Evolutionary conservation across 2,797 vertebrate genomes (phyloP).

Genomic region (Chaenodraco wilsoni): DNA sequence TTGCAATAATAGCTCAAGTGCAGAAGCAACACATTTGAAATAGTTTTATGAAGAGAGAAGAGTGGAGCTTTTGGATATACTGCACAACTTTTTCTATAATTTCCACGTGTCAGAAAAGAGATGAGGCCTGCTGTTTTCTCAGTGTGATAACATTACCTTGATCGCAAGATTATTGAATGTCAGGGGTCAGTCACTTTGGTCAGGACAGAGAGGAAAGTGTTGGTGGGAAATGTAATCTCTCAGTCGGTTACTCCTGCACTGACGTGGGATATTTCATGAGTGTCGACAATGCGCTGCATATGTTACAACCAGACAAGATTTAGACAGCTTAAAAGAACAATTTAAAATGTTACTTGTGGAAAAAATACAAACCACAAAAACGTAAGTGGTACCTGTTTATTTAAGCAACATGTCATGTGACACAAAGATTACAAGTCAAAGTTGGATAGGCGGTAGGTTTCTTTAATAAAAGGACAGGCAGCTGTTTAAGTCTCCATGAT

Average conservation of each 20-base stretch:
- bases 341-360: neutral
- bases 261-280: constrained; percentile 10
- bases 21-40: constrained; percentile 19
- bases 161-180: constrained; percentile 32
- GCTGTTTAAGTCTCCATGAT: constrained; percentile 77
- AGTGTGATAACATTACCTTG: constrained; percentile 20
- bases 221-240: constrained; percentile 28
- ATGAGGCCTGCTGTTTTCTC: constrained; percentile 20
- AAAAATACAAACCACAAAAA: neutral
- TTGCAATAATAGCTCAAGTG: neutral
- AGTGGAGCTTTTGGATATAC: neutral
- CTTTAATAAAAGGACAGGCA: constrained; percentile 70
- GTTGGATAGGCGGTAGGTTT: neutral
- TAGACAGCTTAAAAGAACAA: constrained; percentile 2
- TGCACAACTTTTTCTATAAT: constrained; percentile 57
- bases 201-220: constrained; percentile 11
- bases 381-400: constrained; percentile 41
- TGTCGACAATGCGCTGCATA: neutral
- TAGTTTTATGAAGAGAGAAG: constrained; percentile 2
- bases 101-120: constrained; percentile 52
- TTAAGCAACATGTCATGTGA: constrained; percentile 15
- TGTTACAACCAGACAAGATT: neutral
- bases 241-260: neutral
- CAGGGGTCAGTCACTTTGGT: constrained; percentile 32
- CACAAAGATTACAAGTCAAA: neutral